Evolutionary conservation across 2,888 invertebrate genomes (phyloP).

Genomic region (Athalia rosae): DNA sequence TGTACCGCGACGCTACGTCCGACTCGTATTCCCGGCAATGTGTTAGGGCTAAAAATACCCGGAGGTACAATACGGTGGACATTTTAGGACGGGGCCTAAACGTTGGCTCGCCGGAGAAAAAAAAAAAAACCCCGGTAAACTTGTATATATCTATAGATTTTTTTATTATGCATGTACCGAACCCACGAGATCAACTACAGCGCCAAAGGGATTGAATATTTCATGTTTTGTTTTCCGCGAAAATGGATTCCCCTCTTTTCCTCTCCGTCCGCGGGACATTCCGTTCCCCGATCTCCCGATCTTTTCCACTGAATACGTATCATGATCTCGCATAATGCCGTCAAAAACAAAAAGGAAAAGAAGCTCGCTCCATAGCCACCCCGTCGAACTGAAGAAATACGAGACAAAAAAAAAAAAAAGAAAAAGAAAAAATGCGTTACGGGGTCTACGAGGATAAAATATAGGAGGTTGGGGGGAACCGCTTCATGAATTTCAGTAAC

Average conservation of each 20-base stretch:
- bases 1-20: too few species aligned
- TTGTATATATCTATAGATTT: background rate
- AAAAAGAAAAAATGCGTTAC: conserved; percentile 2
- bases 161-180: background rate
- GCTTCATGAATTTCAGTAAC: conserved; percentile 35
- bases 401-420: background rate
- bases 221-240: conserved; percentile 8
- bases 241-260: background rate
- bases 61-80: too few species aligned
- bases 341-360: background rate
- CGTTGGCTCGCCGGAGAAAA: too few species aligned
- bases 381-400: background rate
- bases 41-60: too few species aligned
- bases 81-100: too few species aligned
- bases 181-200: background rate
- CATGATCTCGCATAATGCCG: background rate
- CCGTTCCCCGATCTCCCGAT: too few species aligned
- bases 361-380: background rate
- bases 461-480: background rate
- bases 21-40: too few species aligned
- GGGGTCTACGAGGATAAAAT: background rate
- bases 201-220: conserved; percentile 33
- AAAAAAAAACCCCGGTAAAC: background rate
- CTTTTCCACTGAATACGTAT: conserved; percentile 25
- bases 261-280: too few species aligned